Conservation (phyloP, 2,888 invertebrate genomes). For the Sphaeridia pumilis region DNA sequence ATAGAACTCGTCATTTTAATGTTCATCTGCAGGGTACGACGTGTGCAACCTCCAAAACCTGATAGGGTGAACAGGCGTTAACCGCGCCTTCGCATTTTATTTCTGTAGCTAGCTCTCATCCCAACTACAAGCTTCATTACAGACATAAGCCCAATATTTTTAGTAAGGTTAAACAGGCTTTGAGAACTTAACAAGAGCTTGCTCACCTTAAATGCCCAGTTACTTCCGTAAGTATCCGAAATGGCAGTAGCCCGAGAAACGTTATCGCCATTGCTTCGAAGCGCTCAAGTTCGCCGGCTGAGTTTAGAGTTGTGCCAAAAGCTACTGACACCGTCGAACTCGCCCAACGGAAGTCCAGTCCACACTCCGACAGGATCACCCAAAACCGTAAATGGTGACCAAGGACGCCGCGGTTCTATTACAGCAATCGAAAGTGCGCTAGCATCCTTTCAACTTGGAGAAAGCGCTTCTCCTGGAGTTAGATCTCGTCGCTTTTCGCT, state of each 20-base stretch:
- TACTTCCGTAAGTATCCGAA: not conserved
- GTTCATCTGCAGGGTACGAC: no score
- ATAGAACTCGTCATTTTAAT: no score
- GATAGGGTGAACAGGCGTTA: no score
- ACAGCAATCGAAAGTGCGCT: not conserved
- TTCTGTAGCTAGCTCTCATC: no score
- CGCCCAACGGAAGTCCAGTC: not conserved
- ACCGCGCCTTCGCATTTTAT: no score
- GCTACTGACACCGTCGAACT: constrained; percentile 18
- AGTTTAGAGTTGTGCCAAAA: constrained; percentile 32
- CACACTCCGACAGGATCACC: not conserved
- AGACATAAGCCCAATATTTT: no score
- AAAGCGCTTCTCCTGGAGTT: no score
- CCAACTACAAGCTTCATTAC: no score
- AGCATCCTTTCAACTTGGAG: no score
- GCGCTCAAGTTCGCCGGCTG: constrained; percentile 18
- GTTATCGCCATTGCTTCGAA: constrained; percentile 26
- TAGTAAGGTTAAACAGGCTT: no score
- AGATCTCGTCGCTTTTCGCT: not conserved
- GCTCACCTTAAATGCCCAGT: not conserved
- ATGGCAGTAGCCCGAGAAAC: constrained; percentile 27
- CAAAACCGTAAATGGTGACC: not conserved
- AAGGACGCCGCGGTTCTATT: not conserved
- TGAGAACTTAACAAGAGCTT: not conserved
- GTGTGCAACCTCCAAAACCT: no score